A percentile compares a stretch with the other conserved stretches of the same genome.
phyloP scores from a whole-genome alignment of 1,140 invertebrate species.

The Xylocopa sonorina region DNA sequence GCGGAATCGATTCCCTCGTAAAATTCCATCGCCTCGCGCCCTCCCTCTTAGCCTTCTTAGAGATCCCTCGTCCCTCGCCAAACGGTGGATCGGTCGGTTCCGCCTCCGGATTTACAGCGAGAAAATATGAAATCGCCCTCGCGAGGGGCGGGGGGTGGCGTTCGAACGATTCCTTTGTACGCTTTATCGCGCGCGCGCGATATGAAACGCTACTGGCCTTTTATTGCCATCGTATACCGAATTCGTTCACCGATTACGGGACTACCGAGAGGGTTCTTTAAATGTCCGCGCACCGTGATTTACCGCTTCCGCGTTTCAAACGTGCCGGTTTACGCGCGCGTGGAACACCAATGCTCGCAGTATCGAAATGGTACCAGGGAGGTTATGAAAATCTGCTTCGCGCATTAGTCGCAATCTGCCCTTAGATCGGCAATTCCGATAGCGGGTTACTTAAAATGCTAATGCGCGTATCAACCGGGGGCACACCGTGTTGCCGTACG shows the following conservation, averaged over 20 bases:
- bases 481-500: no score
- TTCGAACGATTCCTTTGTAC: conserved; percentile 17
- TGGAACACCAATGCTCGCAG: neutral
- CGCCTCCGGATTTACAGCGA: conserved; percentile 16
- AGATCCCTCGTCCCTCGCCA: conserved; percentile 1
- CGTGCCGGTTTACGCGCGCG: neutral
- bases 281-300: neutral
- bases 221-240: conserved; percentile 20
- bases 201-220: conserved; percentile 13
- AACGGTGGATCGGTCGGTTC: conserved; percentile 23
- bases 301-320: conserved; percentile 2
- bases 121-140: conserved; percentile 30
- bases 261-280: neutral
- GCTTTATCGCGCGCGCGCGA: conserved; percentile 26
- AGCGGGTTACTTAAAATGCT: neutral
- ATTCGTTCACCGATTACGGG: conserved; percentile 10
- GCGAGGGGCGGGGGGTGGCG: no score
- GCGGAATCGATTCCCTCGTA: conserved; percentile 34
- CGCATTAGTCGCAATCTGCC: neutral
- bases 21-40: neutral
- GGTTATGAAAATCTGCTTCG: conserved; percentile 7
- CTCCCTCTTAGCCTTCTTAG: neutral
- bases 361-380: neutral
- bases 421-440: neutral
- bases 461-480: neutral